These are phyloP conservation scores for Todiramphus chloris DNA, from an alignment of 2,113 vertebrate species.

Conservation along the genomic window DNA sequence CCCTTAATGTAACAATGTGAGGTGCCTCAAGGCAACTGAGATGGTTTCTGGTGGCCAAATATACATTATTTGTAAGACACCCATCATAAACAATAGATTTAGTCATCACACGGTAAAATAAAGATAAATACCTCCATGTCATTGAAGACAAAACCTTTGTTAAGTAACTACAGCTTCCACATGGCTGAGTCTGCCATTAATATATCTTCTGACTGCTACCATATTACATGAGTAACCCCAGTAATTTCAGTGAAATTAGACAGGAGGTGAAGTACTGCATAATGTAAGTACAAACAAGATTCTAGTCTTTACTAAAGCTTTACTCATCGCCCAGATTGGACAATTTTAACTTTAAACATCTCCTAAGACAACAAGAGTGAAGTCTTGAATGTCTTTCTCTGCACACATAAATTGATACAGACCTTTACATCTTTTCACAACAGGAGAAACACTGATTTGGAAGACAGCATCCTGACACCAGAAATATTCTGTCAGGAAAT, in stretches of 20 bases:
- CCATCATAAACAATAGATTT: not conserved
- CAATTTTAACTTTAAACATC: not conserved
- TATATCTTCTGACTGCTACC: not conserved
- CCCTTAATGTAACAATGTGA: not conserved
- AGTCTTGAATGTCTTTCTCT: not conserved
- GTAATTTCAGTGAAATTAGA: slow-evolving; percentile 13
- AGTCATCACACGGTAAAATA: not conserved
- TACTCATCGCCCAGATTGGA: not conserved
- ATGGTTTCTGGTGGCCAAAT: not conserved
- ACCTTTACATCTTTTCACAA: not conserved
- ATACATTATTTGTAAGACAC: not conserved
- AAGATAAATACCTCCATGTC: not conserved
- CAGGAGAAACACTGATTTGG: not conserved
- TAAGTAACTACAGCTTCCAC: slow-evolving; percentile 10
- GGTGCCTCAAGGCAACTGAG: not conserved
- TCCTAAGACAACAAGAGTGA: not conserved
- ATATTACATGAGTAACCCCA: not conserved
- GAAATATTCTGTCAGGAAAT: not conserved
- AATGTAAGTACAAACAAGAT: not conserved
- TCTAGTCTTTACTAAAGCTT: not conserved
- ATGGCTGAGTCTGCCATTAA: not conserved
- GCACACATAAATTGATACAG: not conserved
- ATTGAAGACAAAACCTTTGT: slow-evolving; percentile 3
- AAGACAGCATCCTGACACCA: not conserved
- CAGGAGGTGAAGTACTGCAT: not conserved